Conservation (phyloP, 2,113 vertebrate genomes). For the Ptychochromis oligacanthus region DNA sequence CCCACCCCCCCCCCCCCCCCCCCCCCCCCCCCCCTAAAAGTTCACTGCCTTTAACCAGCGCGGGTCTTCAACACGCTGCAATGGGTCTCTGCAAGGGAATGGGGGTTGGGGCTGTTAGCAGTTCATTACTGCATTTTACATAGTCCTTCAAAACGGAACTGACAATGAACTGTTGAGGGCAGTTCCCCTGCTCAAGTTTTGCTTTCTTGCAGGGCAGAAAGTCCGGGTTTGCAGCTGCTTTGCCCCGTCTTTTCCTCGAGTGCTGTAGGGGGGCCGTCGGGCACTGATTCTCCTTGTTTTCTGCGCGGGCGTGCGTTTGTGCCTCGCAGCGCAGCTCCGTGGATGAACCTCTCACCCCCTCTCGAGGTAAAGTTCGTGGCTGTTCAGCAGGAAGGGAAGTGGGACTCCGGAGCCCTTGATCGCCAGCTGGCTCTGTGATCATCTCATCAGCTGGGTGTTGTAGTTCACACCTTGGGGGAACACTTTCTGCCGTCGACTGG, state of each 20-base stretch:
- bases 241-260: constrained; percentile 62
- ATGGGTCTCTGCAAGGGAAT: constrained; percentile 58
- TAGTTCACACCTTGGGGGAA: background rate
- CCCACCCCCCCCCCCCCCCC: no score
- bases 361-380: background rate
- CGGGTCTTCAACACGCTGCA: constrained; percentile 56
- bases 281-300: constrained; percentile 44
- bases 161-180: constrained; percentile 1
- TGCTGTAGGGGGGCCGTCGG: background rate
- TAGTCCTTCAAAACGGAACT: constrained; percentile 52
- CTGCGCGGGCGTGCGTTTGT: fast-evolving
- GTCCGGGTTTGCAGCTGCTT: constrained; percentile 55
- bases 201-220: constrained; percentile 70
- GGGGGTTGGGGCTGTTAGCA: constrained; percentile 35
- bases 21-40: background rate
- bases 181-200: constrained; percentile 41
- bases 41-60: fast-evolving
- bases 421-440: background rate
- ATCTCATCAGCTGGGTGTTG: background rate
- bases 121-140: constrained; percentile 46
- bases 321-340: background rate
- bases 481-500: constrained; percentile 21
- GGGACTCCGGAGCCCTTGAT: background rate
- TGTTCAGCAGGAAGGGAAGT: background rate
- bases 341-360: background rate